Evolutionary conservation across 2,113 vertebrate genomes (phyloP), one percentile per base, ranked within the genome.

Genomic region (Tichodroma muraria): DNA sequence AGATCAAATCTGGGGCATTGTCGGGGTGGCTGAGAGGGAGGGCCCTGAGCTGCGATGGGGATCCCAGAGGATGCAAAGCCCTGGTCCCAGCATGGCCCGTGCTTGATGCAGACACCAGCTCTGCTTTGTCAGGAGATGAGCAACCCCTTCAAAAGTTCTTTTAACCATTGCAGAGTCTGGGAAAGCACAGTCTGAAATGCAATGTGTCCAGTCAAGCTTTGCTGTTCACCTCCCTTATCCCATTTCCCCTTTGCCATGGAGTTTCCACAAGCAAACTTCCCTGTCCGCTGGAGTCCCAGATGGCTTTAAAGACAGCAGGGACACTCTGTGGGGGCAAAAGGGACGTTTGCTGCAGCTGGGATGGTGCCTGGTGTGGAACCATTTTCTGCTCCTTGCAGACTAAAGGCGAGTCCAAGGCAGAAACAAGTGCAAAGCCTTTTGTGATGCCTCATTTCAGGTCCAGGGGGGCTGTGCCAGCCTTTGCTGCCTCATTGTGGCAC

Each of bases 111-210:
- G 9, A 12, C 27, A 44, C 4, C 50, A n/a, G 35, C 37, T 88
- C 18, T 40, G n/a, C 59, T 73, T n/a, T 53, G 47, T 13, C 21
- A 7, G 47, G 44, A 50, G 52, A 40, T 4, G 42, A 80, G 30
- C 25, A 71, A 22, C 35, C 47, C 38, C 66, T 76, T 16, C 57
- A 4, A 6, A 77, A 84, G 22, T 13, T 18, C 53, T 50, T 60
- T 72, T 30, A 72, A 33, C 10, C 44, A 4, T 17, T 47, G 7
- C 64, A 65, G 89, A 40, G 45, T 3, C 4, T 15, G 35, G 33
- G 63, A 47, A 42, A 69, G n/a, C 27, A 7, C 50, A 27, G 15
- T 4, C 17, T 5, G 8, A 52, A n/a, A 60, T 0, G 1, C 5
- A 50, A 9, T 1, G 5, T 7, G 33, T 12, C 33, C 49, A 50